Evolutionary conservation across 2,113 vertebrate genomes (phyloP).

Genomic region (Solenodon paradoxus): DNA sequence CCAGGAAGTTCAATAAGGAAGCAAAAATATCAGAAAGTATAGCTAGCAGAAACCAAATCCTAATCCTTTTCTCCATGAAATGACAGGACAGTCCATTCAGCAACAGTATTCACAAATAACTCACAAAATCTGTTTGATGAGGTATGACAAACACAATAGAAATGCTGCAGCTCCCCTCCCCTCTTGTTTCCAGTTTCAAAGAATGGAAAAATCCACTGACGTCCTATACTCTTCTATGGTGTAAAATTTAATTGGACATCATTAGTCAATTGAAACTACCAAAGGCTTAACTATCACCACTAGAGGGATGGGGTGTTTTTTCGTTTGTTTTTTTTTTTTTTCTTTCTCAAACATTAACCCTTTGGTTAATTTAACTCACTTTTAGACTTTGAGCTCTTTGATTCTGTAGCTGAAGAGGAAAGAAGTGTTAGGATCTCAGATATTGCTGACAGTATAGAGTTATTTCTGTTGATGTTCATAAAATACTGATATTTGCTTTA

Average conservation of each 20-base stretch:
- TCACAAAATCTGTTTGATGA: neutral
- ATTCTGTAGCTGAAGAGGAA: neutral
- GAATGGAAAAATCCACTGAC: neutral
- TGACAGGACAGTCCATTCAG: neutral
- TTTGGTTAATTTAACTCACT: neutral
- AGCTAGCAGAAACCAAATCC: constrained; percentile 1
- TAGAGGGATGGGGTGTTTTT: neutral
- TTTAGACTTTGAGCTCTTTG: neutral
- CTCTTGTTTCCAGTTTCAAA: neutral
- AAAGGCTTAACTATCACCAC: neutral
- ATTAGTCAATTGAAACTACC: neutral
- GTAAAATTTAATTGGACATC: neutral
- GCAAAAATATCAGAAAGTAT: constrained; percentile 2
- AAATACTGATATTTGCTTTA: neutral
- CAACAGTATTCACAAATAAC: neutral
- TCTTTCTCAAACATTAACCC: neutral
- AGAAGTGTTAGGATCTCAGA: neutral
- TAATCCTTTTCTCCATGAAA: neutral
- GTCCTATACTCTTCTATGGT: neutral
- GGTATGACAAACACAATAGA: neutral
- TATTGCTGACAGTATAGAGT: neutral
- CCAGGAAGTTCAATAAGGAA: constrained; percentile 12
- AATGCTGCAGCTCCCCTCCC: neutral
- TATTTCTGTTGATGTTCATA: neutral
- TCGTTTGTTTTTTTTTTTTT: neutral